These are phyloP conservation scores for Cherax quadricarinatus DNA, from an alignment of 1,140 invertebrate species.

Conservation along the genomic window DNA sequence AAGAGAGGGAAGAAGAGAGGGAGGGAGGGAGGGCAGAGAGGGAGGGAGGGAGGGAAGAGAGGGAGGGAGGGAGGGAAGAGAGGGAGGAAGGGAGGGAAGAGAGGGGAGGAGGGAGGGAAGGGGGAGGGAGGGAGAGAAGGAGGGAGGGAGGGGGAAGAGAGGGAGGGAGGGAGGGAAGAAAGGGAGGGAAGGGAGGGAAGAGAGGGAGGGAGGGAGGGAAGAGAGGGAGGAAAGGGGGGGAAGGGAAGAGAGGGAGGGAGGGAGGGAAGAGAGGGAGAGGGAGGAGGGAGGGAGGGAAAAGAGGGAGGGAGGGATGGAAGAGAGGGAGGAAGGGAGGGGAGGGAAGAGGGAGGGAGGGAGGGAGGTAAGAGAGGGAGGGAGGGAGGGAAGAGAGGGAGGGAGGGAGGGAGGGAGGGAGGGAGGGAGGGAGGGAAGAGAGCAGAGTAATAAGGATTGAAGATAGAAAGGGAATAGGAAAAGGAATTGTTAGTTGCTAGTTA, in stretches of 20 bases:
- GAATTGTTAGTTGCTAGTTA: too few species aligned
- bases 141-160: neutral
- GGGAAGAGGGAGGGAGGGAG: neutral
- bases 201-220: neutral
- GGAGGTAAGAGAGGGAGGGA: too few species aligned
- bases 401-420: neutral
- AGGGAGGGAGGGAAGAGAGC: too few species aligned
- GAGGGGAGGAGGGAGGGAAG: neutral
- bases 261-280: neutral
- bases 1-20: too few species aligned
- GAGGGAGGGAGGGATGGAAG: neutral
- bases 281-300: neutral
- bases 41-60: neutral
- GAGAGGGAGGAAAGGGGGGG: neutral
- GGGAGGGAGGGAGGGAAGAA: neutral
- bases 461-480: neutral
- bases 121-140: too few species aligned
- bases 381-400: too few species aligned
- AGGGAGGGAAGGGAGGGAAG: neutral
- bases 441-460: neutral
- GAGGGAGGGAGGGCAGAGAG: neutral
- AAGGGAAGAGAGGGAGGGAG: neutral
- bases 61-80: neutral
- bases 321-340: neutral
- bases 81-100: neutral